A percentile compares a stretch with the other conserved stretches of the same genome.
phyloP scores from a whole-genome alignment of 2,888 invertebrate species.

The Macrosoma leucophasiata region DNA sequence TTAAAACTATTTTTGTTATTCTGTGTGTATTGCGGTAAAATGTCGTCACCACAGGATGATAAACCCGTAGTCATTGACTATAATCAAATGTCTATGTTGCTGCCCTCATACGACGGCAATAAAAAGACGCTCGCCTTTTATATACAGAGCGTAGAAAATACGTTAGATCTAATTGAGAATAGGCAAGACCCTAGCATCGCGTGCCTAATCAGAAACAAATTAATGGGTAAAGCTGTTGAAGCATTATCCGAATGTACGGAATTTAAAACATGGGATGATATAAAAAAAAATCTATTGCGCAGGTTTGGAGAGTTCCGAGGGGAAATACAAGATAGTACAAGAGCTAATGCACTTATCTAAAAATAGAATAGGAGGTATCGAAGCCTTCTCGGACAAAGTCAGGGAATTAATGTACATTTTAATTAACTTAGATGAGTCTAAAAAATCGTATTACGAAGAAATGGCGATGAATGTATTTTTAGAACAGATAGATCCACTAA shows the following conservation, averaged over 20 bases:
- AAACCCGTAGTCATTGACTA: no score
- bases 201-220: conserved; percentile 26
- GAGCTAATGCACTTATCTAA: conserved; percentile 16
- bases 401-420: conserved; percentile 4
- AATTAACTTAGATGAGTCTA: conserved; percentile 5
- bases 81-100: conserved; percentile 6
- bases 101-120: conserved; percentile 30
- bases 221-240: conserved; percentile 22
- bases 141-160: conserved; percentile 26
- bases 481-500: conserved; percentile 25
- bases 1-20: no score
- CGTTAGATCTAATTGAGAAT: conserved; percentile 17
- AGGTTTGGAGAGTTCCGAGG: conserved; percentile 25
- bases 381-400: conserved; percentile 19
- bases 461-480: conserved; percentile 23
- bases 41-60: no score
- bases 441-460: conserved; percentile 19
- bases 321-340: conserved; percentile 22
- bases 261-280: conserved; percentile 16
- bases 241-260: conserved; percentile 15
- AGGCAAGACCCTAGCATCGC: conserved; percentile 17
- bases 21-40: no score
- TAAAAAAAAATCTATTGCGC: conserved; percentile 17
- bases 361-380: conserved; percentile 13
- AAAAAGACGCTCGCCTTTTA: conserved; percentile 25